Base-by-base conservation (phyloP, 1,140 invertebrate species). In the Octopus bimaculoides region DNA sequence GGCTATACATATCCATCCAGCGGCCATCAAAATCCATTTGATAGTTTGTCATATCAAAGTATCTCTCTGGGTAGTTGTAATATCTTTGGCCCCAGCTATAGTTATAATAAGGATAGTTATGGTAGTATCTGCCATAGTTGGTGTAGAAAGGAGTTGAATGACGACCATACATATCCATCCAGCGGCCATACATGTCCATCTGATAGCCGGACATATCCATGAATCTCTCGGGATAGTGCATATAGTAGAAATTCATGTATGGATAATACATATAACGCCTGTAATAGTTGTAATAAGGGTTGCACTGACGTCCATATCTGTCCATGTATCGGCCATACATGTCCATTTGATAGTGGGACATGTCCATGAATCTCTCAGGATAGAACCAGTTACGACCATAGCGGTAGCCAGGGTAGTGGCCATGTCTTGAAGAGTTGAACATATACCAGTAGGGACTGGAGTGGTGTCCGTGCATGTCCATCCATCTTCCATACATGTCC, bases 31-130 rank as follows among this genome's bases (percentile, higher is more conserved):
- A n/a, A 71, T 71, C 66, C 66, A 71, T 71, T 20, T 71, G 66
- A 14, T 20, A 71, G 66, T 71, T 71, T 5, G 66, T n/a, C 66
- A 71, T 71, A 71, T 71, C 66, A 71, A 71, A 71, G 66, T 71
- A 17, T 71, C 66, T 9, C 66, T 71, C 66, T 5, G 66, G 66
- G 14, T 71, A 71, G 66, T 71, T 71, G 14, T 71, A 71, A 14
- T 71, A 71, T 3, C 26, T 41, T 41, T 41, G 26, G 26, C 26
- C 26, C 26, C 26, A 41, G 26, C 26, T 41, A 5, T 17, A n/a
- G 14, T 71, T 71, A 71, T 71, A 71, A 9, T 20, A 14, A 20
- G 66, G 66, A 3, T 71, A 71, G 66, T 71, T 71, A 14, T 20
- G 26, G 14, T 12, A 71, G 26, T 41, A 41, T 3, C 26, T 41